These are phyloP conservation scores for Ammodytes dubius DNA, from an alignment of 2,113 vertebrate species.

Conservation along the genomic window DNA sequence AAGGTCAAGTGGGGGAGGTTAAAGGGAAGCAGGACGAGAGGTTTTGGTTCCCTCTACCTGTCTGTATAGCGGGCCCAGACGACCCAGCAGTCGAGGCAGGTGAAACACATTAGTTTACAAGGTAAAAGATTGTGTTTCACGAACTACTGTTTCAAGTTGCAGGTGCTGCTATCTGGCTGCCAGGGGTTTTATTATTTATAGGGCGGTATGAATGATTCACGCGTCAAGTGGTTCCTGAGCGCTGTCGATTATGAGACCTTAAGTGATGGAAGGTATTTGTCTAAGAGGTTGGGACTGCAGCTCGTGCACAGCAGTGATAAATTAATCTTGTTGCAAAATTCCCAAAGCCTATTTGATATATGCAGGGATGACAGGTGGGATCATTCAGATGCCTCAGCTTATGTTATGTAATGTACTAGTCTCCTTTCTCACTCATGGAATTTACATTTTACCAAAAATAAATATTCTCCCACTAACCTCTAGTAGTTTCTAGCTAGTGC, in stretches of 20 bases:
- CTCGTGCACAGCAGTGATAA: conserved; percentile 23
- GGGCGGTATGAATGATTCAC: conserved; percentile 82
- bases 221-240: conserved; percentile 58
- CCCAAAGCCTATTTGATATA: conserved; percentile 35
- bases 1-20: conserved; percentile 50
- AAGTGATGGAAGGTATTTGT: conserved; percentile 67
- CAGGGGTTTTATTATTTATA: conserved; percentile 83
- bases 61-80: conserved; percentile 29
- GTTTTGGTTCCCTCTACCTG: conserved; percentile 55
- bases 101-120: conserved; percentile 84
- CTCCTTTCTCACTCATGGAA: conserved; percentile 6
- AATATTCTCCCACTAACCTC: conserved; percentile 8
- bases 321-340: conserved; percentile 48
- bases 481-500: no score
- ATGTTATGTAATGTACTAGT: conserved; percentile 29
- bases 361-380: conserved; percentile 44
- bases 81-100: conserved; percentile 58
- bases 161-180: conserved; percentile 73
- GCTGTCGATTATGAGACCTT: conserved; percentile 61
- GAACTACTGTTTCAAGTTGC: conserved; percentile 77
- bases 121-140: conserved; percentile 80
- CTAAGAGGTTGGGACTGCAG: conserved; percentile 27
- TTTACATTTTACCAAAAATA: conserved; percentile 21
- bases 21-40: conserved; percentile 23
- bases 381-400: conserved; percentile 44